Base-by-base conservation (phyloP, 2,113 vertebrate species). In the Phoenicopterus ruber region DNA sequence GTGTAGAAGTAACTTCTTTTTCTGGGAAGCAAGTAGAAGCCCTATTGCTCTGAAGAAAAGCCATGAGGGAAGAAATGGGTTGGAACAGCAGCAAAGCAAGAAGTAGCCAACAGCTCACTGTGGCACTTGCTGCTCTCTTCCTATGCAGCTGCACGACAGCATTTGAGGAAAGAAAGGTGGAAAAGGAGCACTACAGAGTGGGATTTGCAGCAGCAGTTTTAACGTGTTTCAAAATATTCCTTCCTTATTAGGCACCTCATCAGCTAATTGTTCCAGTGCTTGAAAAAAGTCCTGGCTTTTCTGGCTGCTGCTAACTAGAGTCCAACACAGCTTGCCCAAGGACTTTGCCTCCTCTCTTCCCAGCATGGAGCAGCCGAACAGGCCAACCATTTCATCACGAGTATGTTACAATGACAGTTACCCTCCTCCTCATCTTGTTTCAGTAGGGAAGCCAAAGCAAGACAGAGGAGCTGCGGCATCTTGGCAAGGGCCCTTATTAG, bases 401-500 rank as follows among this genome's bases (percentile, higher is more conserved):
- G 21, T 4, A 10, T 55, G n/a, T 31, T 49, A 10, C 40, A n/a
- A 9, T 32, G 79, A 70, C 71, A 83, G 67, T 38, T 50, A 47
- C 59, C 31, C 85, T 80, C 74, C 70, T 93, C 61, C 76, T 83
- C 78, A 11, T 31, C 70, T 42, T 52, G 14, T 47, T 81, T 55
- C 74, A 74, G 66, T 4, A 54, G 36, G 5, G 47, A 40, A 90
- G 71, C 34, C 86, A 93, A 90, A 85, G 62, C 34, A 59, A 74
- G 83, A 44, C 47, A 26, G 63, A 86, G 44, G 81, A 86, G 50
- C 50, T 76, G 50, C 71, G 84, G 86, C 29, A 5, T 42, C 81
- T 93, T 86, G 77, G 80, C 91, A 78, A 93, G 47, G 57, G 38
- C 18, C 62, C 89, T 94, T 82, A 58, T 74, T 78, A 95, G 79